phyloP scores from a whole-genome alignment of 2,888 invertebrate genomes.

The Autographa gamma region DNA sequence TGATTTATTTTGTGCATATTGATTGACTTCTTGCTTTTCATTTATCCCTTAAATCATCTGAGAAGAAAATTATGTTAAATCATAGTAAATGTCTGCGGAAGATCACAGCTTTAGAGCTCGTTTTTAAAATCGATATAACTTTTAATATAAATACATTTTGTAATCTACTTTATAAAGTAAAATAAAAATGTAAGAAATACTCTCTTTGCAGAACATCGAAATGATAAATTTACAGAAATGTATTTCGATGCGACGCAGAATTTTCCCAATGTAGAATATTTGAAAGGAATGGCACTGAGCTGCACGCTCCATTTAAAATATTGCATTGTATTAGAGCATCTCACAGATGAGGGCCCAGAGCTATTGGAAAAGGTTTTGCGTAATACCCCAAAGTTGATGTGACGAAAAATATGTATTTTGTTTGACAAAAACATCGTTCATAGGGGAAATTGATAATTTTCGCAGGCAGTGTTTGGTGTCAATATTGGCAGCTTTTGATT shows the following conservation, averaged over 20 bases:
- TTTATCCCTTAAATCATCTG: not conserved
- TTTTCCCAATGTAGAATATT: constrained; percentile 33
- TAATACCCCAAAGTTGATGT: constrained; percentile 34
- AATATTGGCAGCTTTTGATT: constrained; percentile 39
- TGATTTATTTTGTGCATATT: constrained; percentile 42
- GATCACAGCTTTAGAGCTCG: no score
- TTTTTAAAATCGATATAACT: not conserved
- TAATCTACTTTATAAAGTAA: not conserved
- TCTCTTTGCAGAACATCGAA: constrained; percentile 6
- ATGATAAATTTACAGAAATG: constrained; percentile 19
- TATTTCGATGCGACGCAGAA: constrained; percentile 20
- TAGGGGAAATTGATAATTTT: constrained; percentile 34
- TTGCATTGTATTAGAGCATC: constrained; percentile 35
- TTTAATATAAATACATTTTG: not conserved
- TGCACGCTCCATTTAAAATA: constrained; percentile 36
- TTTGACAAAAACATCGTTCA: constrained; percentile 31
- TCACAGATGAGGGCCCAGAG: constrained; percentile 9
- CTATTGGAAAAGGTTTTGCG: constrained; percentile 36
- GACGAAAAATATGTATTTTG: constrained; percentile 27
- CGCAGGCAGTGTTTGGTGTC: constrained; percentile 21
- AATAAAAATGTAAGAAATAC: not conserved
- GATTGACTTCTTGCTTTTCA: constrained; percentile 23
- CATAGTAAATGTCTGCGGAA: no score
- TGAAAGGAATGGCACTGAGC: constrained; percentile 16
- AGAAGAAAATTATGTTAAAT: not conserved